Evolutionary conservation across 2,888 invertebrate species (phyloP).

Genomic region (Drosophila quasianomalipes): DNA sequence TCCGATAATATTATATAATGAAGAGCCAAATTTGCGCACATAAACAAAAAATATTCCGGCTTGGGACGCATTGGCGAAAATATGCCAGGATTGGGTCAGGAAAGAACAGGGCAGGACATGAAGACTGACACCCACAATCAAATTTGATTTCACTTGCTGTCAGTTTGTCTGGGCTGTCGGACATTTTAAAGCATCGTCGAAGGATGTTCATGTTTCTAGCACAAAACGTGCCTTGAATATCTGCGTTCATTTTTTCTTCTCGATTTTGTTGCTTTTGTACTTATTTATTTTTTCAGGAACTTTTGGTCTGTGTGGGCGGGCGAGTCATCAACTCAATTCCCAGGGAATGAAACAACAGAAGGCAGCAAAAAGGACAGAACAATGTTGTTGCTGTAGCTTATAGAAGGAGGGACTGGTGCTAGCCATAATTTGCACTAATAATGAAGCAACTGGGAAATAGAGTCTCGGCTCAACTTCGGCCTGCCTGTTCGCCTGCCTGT

Average conservation of each 20-base stretch:
- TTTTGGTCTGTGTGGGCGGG: conserved; percentile 41
- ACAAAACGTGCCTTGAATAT: conserved; percentile 66
- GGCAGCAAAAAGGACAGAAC: conserved; percentile 50
- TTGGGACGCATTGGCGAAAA: conserved; percentile 19
- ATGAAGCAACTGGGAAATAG: conserved; percentile 64
- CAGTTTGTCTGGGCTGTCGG: conserved; percentile 33
- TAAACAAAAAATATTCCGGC: conserved; percentile 29
- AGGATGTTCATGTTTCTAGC: conserved; percentile 52
- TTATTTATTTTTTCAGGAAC: conserved; percentile 28
- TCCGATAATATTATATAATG: conserved; percentile 45
- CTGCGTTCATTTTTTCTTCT: conserved; percentile 16
- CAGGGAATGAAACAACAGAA: conserved; percentile 49
- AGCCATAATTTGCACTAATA: conserved; percentile 70
- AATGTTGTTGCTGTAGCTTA: conserved; percentile 25
- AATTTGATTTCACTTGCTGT: conserved; percentile 64
- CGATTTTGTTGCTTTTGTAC: conserved; percentile 8
- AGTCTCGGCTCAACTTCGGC: conserved; percentile 24
- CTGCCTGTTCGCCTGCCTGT: conserved; percentile 18
- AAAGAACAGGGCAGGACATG: conserved; percentile 7
- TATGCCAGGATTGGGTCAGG: conserved; percentile 12
- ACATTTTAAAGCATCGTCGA: conserved; percentile 53
- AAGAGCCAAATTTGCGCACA: conserved; percentile 47
- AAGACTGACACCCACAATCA: conserved; percentile 48
- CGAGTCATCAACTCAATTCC: conserved; percentile 61
- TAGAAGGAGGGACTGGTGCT: conserved; percentile 1